These are phyloP conservation scores for Lithodes maja DNA, from an alignment of 2,888 invertebrate genomes.

Conservation along the genomic window DNA sequence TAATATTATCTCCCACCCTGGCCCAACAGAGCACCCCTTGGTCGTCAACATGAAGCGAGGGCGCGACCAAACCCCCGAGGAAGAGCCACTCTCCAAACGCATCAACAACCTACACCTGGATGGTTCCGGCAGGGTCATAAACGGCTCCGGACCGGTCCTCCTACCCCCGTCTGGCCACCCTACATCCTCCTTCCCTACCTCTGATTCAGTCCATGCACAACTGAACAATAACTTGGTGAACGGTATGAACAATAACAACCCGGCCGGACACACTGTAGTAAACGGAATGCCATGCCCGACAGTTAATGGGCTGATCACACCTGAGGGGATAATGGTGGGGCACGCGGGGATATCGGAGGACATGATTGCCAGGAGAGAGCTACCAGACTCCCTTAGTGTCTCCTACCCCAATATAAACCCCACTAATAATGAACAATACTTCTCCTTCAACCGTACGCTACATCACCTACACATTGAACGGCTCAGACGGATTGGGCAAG, in stretches of 20 bases:
- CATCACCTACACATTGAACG: conserved; percentile 64
- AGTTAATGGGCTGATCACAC: not conserved
- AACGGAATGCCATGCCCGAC: not conserved
- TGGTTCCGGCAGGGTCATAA: conserved; percentile 13
- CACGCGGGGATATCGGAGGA: conserved; percentile 20
- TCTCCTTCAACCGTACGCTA: conserved; percentile 56
- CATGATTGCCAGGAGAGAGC: conserved; percentile 54
- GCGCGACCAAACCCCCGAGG: conserved; percentile 60
- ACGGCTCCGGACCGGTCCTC: conserved; percentile 13
- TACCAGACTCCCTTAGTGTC: conserved; percentile 60
- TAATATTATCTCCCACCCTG: too few relatives aligned
- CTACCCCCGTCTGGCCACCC: not conserved
- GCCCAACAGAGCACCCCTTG: not conserved
- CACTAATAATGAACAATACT: conserved; percentile 60
- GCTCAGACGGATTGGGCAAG: conserved; percentile 57
- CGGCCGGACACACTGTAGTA: not conserved
- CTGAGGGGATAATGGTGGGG: not conserved
- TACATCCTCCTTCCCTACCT: not conserved
- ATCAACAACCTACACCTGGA: conserved; percentile 69
- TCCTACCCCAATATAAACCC: conserved; percentile 58
- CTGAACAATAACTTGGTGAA: not conserved
- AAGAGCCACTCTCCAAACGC: conserved; percentile 69
- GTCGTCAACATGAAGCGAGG: conserved; percentile 52
- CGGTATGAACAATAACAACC: conserved; percentile 11
- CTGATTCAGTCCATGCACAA: not conserved